These are phyloP conservation scores for Coregonus ussuriensis DNA, from an alignment of 2,797 vertebrate genomes.

Conservation along the genomic window DNA sequence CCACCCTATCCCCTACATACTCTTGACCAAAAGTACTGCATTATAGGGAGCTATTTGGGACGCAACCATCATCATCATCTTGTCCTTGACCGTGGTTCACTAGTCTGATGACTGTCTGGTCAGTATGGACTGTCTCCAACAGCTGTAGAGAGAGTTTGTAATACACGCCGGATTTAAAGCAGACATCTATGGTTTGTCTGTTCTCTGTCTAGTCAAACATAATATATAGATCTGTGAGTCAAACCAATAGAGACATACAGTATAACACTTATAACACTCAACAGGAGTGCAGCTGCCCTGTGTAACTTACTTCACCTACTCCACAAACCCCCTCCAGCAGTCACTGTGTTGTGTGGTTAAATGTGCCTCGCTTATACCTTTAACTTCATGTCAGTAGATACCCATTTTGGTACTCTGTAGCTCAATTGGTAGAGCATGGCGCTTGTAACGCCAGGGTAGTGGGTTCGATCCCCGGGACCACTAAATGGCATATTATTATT, in stretches of 20 bases:
- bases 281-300: too few species aligned
- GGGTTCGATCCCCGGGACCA: too few species aligned
- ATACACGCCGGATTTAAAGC: conserved; percentile 30
- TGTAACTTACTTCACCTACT: too few species aligned
- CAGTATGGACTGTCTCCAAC: conserved; percentile 2
- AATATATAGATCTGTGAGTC: not conserved
- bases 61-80: not conserved
- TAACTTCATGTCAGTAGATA: too few species aligned
- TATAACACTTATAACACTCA: too few species aligned
- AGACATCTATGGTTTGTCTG: conserved; percentile 15
- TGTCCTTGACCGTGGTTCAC: not conserved
- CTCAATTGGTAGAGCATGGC: too few species aligned
- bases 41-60: not conserved
- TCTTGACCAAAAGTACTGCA: not conserved
- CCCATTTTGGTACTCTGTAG: too few species aligned
- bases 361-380: too few species aligned
- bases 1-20: not conserved
- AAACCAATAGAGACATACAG: not conserved
- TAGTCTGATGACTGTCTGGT: not conserved
- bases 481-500: too few species aligned
- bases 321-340: too few species aligned
- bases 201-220: not conserved
- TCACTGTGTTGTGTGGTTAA: too few species aligned
- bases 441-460: too few species aligned
- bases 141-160: conserved; percentile 37